Evolutionary conservation across 2,797 vertebrate genomes (phyloP), one percentile per base, ranked within the genome.

Genomic region (Champsocephalus esox): DNA sequence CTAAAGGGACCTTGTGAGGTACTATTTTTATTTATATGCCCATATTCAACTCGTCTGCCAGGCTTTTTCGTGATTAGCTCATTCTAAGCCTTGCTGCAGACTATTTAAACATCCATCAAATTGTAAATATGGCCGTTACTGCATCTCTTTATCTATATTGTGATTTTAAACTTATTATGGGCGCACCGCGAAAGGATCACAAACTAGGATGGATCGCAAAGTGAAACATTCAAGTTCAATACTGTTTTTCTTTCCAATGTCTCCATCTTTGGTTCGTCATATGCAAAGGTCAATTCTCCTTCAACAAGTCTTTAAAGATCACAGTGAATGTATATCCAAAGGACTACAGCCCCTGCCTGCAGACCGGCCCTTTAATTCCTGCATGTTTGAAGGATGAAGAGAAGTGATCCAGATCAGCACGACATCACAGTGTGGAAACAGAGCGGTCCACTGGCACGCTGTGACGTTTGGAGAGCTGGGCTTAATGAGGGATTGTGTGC

Each of bases 361-460:
- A 60, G 49, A 60, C 54, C 61, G 51, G 24, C 45, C 24, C 34
- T 63, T 9, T 67, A 63, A 73, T 19, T 75, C 52, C 48, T 72
- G 44, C 16, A 65, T 59, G 65, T 69, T 54, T 71, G 46, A 59
- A 67, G 66, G 56, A 72, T 68, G 64, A 69, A 67, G 6, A 19
- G 14, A 1, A 12, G 46, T 55, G 66, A 82, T 84, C 70, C 60
- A 52, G 52, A 72, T 76, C 66, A 66, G 82, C 43, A 46, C 63
- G 58, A 59, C 52, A 48, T 57, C 13, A 1, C 56, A 56, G 12
- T 49, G 21, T 49, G 24, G 1, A 58, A 51, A 52, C 48, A 58
- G 45, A 44, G 52, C 21, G 28, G 4, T 49, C 14, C 55, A 48
- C 45, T 12, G 55, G 24, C 38, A 59, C 24, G 46, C 17, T 21